A percentile compares a stretch with the other conserved stretches of the same genome.
Conservation (phyloP, 1,140 invertebrate species). For the Bombus breviceps region DNA sequence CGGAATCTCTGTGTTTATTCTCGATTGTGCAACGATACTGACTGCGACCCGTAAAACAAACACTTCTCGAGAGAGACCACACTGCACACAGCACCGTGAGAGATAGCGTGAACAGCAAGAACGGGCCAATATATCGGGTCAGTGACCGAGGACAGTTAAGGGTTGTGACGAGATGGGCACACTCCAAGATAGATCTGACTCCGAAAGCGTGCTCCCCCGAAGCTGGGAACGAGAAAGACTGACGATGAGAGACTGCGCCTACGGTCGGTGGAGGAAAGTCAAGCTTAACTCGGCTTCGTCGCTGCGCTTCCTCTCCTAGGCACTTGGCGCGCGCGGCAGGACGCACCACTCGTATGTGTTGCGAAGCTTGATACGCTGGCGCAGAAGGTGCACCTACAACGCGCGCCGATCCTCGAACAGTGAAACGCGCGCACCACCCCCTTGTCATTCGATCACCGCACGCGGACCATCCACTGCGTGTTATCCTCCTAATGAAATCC, state of each 20-base stretch:
- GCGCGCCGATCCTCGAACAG: conserved; percentile 57
- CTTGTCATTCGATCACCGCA: conserved; percentile 57
- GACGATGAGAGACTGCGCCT: conserved; percentile 55
- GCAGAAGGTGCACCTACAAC: conserved; percentile 48
- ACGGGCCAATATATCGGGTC: conserved; percentile 34
- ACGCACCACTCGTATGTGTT: conserved; percentile 54
- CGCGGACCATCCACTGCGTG: conserved; percentile 26
- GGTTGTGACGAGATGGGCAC: conserved; percentile 31
- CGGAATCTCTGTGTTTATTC: background rate
- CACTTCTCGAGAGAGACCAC: conserved; percentile 19
- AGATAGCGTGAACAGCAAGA: conserved; percentile 44
- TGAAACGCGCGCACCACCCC: conserved; percentile 55
- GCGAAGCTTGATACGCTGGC: conserved; percentile 50
- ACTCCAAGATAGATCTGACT: conserved; percentile 21
- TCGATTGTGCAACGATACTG: background rate
- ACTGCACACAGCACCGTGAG: conserved; percentile 33
- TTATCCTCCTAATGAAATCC: background rate
- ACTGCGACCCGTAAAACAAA: background rate
- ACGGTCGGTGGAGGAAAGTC: conserved; percentile 52
- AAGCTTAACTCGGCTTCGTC: conserved; percentile 57
- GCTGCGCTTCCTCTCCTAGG: conserved; percentile 63
- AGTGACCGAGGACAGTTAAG: conserved; percentile 49
- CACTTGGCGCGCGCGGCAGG: conserved; percentile 61
- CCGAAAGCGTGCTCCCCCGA: conserved; percentile 39
- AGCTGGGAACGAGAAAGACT: conserved; percentile 22